Evolutionary conservation across 2,113 vertebrate genomes (phyloP).

Genomic region (Pteronura brasiliensis): DNA sequence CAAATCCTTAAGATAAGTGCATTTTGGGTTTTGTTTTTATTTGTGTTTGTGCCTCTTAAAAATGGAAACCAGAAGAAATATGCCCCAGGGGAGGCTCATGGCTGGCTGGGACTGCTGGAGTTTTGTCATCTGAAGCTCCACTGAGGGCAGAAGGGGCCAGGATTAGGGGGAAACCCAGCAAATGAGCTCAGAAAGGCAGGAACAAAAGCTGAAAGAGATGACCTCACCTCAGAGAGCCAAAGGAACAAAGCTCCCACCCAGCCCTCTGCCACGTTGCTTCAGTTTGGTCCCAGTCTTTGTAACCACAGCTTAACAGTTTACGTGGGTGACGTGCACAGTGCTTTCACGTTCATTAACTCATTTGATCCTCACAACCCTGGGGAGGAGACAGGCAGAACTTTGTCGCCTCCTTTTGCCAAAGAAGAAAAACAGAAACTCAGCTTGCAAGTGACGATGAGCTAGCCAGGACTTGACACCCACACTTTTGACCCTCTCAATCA

Average conservation of each 20-base stretch:
- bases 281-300: conserved; percentile 23
- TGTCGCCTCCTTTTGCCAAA: neutral
- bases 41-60: conserved; percentile 50
- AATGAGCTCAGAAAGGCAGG: conserved; percentile 59
- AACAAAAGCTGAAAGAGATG: conserved; percentile 68
- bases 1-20: neutral
- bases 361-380: conserved; percentile 32
- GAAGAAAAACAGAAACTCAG: conserved; percentile 21
- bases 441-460: neutral
- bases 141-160: neutral
- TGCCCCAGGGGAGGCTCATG: neutral
- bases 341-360: conserved; percentile 66
- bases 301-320: conserved; percentile 40
- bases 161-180: conserved; percentile 53
- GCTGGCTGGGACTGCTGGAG: neutral
- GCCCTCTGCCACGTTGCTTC: neutral
- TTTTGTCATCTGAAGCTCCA: conserved; percentile 40
- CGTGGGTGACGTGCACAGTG: neutral
- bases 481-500: neutral
- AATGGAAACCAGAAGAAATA: conserved; percentile 36
- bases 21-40: neutral
- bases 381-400: neutral
- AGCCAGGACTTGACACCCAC: neutral
- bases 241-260: conserved; percentile 45
- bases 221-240: conserved; percentile 62